These are phyloP conservation scores for Danionella dracula DNA, from an alignment of 2,797 vertebrate species.

Conservation along the genomic window DNA sequence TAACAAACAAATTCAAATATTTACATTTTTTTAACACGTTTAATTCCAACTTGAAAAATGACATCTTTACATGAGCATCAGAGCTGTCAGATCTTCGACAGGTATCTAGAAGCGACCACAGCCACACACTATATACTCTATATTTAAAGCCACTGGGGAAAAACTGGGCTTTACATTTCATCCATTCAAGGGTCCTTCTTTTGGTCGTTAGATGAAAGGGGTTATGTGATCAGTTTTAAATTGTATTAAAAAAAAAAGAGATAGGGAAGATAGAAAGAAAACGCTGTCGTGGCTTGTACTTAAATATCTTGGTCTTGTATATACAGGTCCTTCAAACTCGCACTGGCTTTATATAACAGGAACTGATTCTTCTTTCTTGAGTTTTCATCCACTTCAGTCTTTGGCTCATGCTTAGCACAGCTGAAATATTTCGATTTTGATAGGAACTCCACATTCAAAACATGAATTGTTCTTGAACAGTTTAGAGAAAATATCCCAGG, in stretches of 20 bases:
- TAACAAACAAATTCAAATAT: too few relatives aligned
- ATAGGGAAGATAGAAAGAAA: constrained; percentile 11
- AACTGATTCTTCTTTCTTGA: too few relatives aligned
- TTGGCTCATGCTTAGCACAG: too few relatives aligned
- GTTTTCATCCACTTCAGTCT: too few relatives aligned
- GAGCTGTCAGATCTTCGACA: constrained; percentile 74
- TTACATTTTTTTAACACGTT: constrained; percentile 78
- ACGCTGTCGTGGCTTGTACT: constrained; percentile 48
- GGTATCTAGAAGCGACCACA: constrained; percentile 80
- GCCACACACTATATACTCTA: constrained; percentile 79
- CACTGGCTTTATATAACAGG: constrained; percentile 60
- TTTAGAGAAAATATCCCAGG: too few relatives aligned
- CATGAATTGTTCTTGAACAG: too few relatives aligned
- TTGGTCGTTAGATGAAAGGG: constrained; percentile 86
- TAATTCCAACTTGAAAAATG: constrained; percentile 85
- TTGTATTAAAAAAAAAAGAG: constrained; percentile 66
- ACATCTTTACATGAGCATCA: constrained; percentile 74
- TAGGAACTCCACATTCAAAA: too few relatives aligned
- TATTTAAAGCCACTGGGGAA: constrained; percentile 72
- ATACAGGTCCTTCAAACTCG: constrained; percentile 68
- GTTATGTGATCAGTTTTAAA: constrained; percentile 58
- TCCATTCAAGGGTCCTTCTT: constrained; percentile 56
- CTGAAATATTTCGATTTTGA: too few relatives aligned
- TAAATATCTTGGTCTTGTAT: constrained; percentile 67
- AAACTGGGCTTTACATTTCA: constrained; percentile 55